A percentile compares a stretch with the other conserved stretches of the same genome.
These are phyloP conservation scores for cattle (Bos taurus) DNA, from an alignment of 2,113 vertebrate species.

Conservation along the genomic window DNA sequence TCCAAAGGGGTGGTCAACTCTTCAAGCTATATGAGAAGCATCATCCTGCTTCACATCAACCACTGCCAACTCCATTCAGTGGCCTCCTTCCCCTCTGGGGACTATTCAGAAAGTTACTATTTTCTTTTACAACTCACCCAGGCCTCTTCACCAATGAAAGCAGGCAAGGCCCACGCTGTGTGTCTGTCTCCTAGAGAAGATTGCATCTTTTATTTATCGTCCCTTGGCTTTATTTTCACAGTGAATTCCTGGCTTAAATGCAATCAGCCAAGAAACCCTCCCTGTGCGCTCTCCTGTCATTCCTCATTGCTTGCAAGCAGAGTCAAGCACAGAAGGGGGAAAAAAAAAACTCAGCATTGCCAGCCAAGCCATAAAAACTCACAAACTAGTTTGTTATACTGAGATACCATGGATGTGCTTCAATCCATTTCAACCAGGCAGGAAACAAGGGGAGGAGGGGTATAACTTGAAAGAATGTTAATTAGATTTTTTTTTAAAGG, in stretches of 20 bases:
- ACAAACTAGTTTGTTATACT: slow-evolving; percentile 70
- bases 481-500: slow-evolving; percentile 27
- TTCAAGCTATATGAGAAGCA: slow-evolving; percentile 34
- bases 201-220: slow-evolving; percentile 98
- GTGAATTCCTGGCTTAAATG: slow-evolving; percentile 95
- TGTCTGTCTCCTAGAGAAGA: slow-evolving; percentile 88
- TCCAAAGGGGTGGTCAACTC: slow-evolving; percentile 65
- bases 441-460: not conserved
- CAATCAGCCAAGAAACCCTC: slow-evolving; percentile 97
- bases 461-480: slow-evolving; percentile 60
- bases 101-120: slow-evolving; percentile 73
- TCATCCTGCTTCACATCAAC: slow-evolving; percentile 55
- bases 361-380: slow-evolving; percentile 78
- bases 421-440: slow-evolving; percentile 42
- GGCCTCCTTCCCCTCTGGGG: slow-evolving; percentile 38
- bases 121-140: slow-evolving; percentile 76
- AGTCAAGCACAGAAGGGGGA: slow-evolving; percentile 81
- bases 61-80: slow-evolving; percentile 66
- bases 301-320: slow-evolving; percentile 90
- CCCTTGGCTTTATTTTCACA: slow-evolving; percentile 94
- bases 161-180: slow-evolving; percentile 81
- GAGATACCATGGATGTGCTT: slow-evolving; percentile 59
- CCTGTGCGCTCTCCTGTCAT: slow-evolving; percentile 93
- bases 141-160: slow-evolving; percentile 82
- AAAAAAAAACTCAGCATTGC: slow-evolving; percentile 57